Evolutionary conservation across 2,888 invertebrate species (phyloP), one percentile per base, ranked within the genome.

Genomic region (Mystacides longicornis): DNA sequence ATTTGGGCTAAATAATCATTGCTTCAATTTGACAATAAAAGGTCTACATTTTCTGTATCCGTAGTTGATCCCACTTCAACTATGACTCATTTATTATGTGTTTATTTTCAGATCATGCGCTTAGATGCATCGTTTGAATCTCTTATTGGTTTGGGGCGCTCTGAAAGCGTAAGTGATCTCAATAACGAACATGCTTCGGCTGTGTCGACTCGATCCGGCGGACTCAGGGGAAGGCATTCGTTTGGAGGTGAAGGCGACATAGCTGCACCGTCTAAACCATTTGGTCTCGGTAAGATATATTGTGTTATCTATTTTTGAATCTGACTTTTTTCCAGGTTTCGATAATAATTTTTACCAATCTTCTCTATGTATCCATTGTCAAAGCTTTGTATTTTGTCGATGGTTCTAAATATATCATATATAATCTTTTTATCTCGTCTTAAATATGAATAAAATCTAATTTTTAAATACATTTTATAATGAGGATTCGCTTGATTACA

Each of bases 91-190:
- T 37, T 3, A n/a, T 37, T 37, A 16, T 27, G 27, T 14, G 3
- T n/a, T 37, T 37, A 37, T 23, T 55, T 68, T 11, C 74, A 90
- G 90, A 81, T 89, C 55, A 87, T 89, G 88, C 81, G 86, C 55
- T 79, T 88, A 70, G 89, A 90, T 69, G 82, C 85, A 47, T 87
- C 88, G 55, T 84, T 87, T 75, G 90, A 89, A 69, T 87, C 87
- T 23, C 73, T 89, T 61, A 71, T 79, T 27, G 86, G 85, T 49
- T 83, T 89, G 62, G 83, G 82, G 18, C 82, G 90, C 27, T 90
- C 91, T 23, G 91, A 91, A 69, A 90, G 90, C 68, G 89, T 90
- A 64, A 87, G 86, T 19, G 90, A 91, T 73, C 72, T 91, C 14
- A 89, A 85, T 65, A 85, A 86, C 61, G 87, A 88, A 59, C 69